Percentiles rank a stretch among this genome's conserved stretches.
Evolutionary conservation across 2,888 invertebrate genomes (phyloP).

Genomic region (Liodrosophila aerea): DNA sequence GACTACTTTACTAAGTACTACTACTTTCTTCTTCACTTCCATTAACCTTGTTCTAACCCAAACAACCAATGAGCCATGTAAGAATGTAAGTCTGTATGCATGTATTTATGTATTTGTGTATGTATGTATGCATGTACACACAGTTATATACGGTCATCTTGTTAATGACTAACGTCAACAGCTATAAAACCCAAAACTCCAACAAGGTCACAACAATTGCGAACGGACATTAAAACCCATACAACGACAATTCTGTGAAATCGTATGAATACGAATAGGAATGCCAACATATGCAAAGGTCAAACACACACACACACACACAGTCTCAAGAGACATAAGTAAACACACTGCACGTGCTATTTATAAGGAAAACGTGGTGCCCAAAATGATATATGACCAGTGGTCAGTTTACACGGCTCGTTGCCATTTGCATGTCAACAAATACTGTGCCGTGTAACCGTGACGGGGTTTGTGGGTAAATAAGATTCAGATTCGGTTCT

Average conservation of each 20-base stretch:
- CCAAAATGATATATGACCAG: slow-evolving; percentile 58
- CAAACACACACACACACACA: slow-evolving; percentile 34
- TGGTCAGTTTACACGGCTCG: slow-evolving; percentile 66
- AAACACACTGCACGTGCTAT: slow-evolving; percentile 65
- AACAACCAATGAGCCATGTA: no score
- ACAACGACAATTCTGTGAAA: slow-evolving; percentile 52
- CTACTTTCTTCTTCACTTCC: no score
- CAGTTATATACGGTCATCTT: slow-evolving; percentile 19
- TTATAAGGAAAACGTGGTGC: slow-evolving; percentile 60
- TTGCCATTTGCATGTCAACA: slow-evolving; percentile 68
- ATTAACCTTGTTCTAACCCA: no score
- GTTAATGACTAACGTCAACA: slow-evolving; percentile 66
- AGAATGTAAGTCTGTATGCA: no score
- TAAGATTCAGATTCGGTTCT: slow-evolving; percentile 56
- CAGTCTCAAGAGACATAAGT: neutral
- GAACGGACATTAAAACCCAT: slow-evolving; percentile 46
- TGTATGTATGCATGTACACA: no score
- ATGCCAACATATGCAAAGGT: slow-evolving; percentile 48
- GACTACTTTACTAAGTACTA: no score
- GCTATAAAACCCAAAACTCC: slow-evolving; percentile 35
- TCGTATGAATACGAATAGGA: slow-evolving; percentile 57
- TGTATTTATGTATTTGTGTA: no score
- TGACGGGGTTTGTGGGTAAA: slow-evolving; percentile 65
- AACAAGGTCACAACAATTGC: slow-evolving; percentile 68
- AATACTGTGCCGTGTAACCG: slow-evolving; percentile 40